Evolutionary conservation across 2,888 invertebrate species (phyloP), one percentile per base, ranked within the genome.

Genomic region (Sericinus montela): DNA sequence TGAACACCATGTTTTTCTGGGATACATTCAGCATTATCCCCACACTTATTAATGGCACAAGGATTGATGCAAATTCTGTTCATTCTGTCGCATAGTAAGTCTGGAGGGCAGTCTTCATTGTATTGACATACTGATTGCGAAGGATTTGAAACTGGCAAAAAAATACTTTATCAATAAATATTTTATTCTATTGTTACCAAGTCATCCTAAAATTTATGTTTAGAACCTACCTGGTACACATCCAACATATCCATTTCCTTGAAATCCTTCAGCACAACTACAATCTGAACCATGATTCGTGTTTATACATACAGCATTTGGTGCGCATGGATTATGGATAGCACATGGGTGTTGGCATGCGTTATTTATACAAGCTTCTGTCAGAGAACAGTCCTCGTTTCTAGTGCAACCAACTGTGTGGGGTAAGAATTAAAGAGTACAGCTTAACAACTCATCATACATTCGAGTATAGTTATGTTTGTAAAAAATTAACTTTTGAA

Each of bases 91-190:
- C 97, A 97, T 15, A 95, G 86, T 64, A 95, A 92, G 65, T 94
- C 92, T n/a, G 95, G 94, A 46, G 96, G 95, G 72, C 97, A 97
- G 68, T 97, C 96, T 87, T 95, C 96, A 68, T 97, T 96, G 78
- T 95, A 96, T 74, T 96, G 96, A 72, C 97, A 97, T 44, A 96
- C 91, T 58, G 85, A 81, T 62, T 74, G 72, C 41, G 75, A 11
- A 10, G 15, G 36, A 19, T 50, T 45, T 16, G 55, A 55, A 71
- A 80, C 73, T 81, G 78, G 56, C 11, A 60, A 48, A 37, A 30
- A 46, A 46, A 40, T 32, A 40, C 1, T 1, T 0, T 23, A 1
- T 34, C 35, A 11, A 13, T 32, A 38, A 30, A 38, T n/a, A 25
- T 25, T 13, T n/a, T 8, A n/a, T n/a, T 11, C 1, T 11, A 11